Evolutionary conservation across 2,888 invertebrate genomes (phyloP), one percentile per base, ranked within the genome.

Genomic region (Meliscaeva auricollis): DNA sequence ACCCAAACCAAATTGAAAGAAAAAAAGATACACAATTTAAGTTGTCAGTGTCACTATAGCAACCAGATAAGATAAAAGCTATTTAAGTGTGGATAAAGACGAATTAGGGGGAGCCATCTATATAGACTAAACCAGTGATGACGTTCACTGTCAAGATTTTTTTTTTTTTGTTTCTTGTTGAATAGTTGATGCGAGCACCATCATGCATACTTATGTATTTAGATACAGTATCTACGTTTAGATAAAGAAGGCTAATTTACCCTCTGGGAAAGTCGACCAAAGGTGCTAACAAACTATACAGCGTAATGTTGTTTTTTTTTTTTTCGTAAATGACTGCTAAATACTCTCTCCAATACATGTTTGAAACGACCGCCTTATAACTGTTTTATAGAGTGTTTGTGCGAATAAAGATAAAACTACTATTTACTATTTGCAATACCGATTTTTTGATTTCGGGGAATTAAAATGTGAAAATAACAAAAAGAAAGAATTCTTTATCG

Each of bases 231-330:
- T 74, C 50, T 69, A 56, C 62, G 75, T 72, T 66, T 66, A 79
- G 74, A 80, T 84, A 76, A 84, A 79, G 66, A 75, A 54, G 72
- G 52, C 17, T 84, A 68, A 75, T 79, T 79, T 84, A 79, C 75
- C 79, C 84, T 68, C 79, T 84, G 84, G 84, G 84, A 84, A 84
- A 79, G 79, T 79, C 75, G 72, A 80, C 84, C 84, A 80, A 72
- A 84, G 84, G 84, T 84, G 84, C 79, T 84, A 84, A 84, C 70
- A 41, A 64, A 64, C 64, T 64, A 64, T 46, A 66, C 66, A 50
- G 52, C 52, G 60, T 26, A 72, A 35, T 60, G 62, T 35, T 58
- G 44, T 52, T 46, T 41, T 58, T 41, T 60, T 64, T 32, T 46
- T 68, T 44, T 76, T 76, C 72, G 41, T 84, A 80, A 76, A 66